Base-by-base conservation (phyloP, 2,113 vertebrate genomes). In the Ondatra zibethicus region DNA sequence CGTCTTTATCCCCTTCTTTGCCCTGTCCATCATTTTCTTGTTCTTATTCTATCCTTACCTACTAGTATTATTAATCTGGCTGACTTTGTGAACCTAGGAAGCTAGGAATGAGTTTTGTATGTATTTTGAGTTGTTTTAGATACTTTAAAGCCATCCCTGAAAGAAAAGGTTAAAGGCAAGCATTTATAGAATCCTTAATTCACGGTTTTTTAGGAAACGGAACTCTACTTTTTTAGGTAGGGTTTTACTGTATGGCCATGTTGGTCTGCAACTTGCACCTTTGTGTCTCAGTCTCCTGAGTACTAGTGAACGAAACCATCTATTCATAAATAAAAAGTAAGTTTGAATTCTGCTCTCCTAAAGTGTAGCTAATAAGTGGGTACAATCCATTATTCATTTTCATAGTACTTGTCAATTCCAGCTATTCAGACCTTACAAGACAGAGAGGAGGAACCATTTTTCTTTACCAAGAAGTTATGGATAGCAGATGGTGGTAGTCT, bases 151-250 rank as follows among this genome's bases (percentile, higher is more conserved):
- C 78, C 23, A 70, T 77, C 19, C 50, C n/a, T 68, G 85, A 77
- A 94, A 90, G 36, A 52, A 93, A 45, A 95, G 92, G 16, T 65
- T 97, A 82, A 80, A 31, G 92, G n/a, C 91, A 61, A 96, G 6
- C 27, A 45, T 45, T 89, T 91, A 33, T 93, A 86, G 16, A 95
- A 73, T 85, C 89, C 31, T 73, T 68, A 80, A 73, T 36, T 80
- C 13, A 3, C 86, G 39, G 36, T 93, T 31, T 66, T 90, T 94
- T 95, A 92, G 92, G 50, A 21, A 45, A 47, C 36, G 29, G 12
- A 90, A 8, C 47, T 50, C 45, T 36, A 25, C 42, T 70, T 72
- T 88, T 73, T 12, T 23, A 88, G 86, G 86, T 39, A 39, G 68
- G 4, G 19, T 88, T 13, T 73, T 14, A 27, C 19, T 72, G 25